Evolutionary conservation across 2,113 vertebrate genomes (phyloP), one percentile per base, ranked within the genome.

Genomic region (Macrotus californicus): DNA sequence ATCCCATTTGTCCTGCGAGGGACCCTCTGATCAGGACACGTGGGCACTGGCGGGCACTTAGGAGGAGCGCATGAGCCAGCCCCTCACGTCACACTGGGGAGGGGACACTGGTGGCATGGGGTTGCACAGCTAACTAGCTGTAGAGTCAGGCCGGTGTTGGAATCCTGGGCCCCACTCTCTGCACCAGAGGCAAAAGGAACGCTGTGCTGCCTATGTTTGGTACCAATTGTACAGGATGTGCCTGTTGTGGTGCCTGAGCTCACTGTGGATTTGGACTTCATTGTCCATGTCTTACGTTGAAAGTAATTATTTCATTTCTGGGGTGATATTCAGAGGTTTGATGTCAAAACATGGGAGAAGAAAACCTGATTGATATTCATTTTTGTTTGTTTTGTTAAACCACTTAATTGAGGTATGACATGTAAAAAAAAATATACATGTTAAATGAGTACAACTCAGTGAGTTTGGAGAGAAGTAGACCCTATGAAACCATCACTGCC

Each of bases 221-320:
- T 19, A 12, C 9, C 6, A 13, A 13, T 10, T 34, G 24, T 6
- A 5, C 1, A 15, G 43, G 70, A 9, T 6, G 26, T 22, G 59
- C 5, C 0, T 16, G 26, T 18, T 29, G 16, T 2, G 2, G 9
- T 7, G 34, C 43, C 48, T n/a, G 26, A 0, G 31, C 34, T 34
- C 73, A 22, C 6, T 31, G 4, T 39, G 64, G 48, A 19, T 73
- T 36, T 34, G 43, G 72, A 50, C 36, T 56, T 85, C 34, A 36
- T 19, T 39, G 24, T 92, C 73, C 14, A 56, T 24, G n/a, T 24
- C 12, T 66, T 34, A 34, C 15, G 26, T 64, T 43, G 36, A 46
- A 43, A 59, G 10, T 11, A 66, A 9, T 52, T 5, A 21, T 34
- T 52, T 79, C 48, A 67, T 50, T 79, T 66, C 34, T 18, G 19